These are phyloP conservation scores for Colius striatus DNA, from an alignment of 2,113 vertebrate species.

Conservation along the genomic window DNA sequence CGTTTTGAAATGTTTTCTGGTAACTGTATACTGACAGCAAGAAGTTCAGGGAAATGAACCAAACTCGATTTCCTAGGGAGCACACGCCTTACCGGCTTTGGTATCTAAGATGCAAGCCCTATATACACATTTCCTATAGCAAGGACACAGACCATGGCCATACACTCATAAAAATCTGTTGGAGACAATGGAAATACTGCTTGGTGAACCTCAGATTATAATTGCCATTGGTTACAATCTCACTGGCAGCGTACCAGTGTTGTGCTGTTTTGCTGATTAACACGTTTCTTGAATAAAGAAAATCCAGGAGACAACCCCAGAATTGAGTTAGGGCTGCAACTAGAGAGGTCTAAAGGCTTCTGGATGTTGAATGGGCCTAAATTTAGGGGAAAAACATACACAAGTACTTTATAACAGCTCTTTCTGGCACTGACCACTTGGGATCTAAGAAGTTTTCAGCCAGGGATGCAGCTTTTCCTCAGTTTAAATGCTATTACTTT, in stretches of 20 bases:
- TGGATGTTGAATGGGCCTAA: background rate
- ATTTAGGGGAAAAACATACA: background rate
- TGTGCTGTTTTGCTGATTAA: background rate
- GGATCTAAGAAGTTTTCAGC: background rate
- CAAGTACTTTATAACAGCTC: background rate
- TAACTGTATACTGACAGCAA: background rate
- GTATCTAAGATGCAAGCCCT: background rate
- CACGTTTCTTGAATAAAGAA: background rate
- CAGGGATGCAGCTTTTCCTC: background rate
- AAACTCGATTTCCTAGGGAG: background rate
- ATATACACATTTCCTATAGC: background rate
- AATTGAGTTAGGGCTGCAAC: background rate
- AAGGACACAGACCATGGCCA: background rate
- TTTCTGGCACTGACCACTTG: background rate
- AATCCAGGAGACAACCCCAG: background rate
- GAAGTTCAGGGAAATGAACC: constrained; percentile 30
- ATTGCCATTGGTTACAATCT: background rate
- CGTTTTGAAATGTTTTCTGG: constrained; percentile 53
- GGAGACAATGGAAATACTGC: background rate
- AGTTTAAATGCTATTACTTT: background rate
- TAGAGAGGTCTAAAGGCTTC: background rate
- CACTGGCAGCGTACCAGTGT: background rate
- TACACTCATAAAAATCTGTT: background rate
- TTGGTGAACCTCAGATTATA: background rate
- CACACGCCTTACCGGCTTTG: background rate